Evolutionary conservation across 2,888 invertebrate genomes (phyloP).

Genomic region (Aphodius granarius): DNA sequence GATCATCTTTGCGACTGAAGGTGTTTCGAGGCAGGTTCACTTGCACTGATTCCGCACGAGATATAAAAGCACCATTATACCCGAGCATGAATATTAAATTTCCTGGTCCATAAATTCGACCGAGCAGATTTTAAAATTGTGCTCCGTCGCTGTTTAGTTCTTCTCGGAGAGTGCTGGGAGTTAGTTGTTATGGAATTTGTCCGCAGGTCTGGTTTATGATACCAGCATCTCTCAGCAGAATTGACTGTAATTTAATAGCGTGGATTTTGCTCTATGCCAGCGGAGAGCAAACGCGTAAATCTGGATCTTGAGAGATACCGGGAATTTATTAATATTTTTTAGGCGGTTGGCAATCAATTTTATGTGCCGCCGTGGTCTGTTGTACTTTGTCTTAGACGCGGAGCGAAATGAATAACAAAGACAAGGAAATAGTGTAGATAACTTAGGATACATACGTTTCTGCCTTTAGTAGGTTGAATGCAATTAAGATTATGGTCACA

Average conservation of each 20-base stretch:
- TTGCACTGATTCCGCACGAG: neutral
- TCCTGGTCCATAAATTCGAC: neutral
- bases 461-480: too few species aligned
- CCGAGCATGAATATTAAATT: neutral
- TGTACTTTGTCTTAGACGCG: neutral
- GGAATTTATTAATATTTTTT: neutral
- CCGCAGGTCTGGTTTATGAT: neutral
- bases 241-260: neutral
- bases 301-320: neutral
- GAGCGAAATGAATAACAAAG: neutral
- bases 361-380: neutral
- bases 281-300: neutral
- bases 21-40: neutral
- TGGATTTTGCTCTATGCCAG: neutral
- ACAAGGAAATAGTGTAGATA: too few species aligned
- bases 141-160: neutral
- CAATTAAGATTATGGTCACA: too few species aligned
- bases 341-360: neutral
- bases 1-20: neutral
- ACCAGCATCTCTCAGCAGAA: neutral
- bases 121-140: neutral
- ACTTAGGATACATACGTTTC: too few species aligned
- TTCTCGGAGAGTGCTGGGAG: neutral
- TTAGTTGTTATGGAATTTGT: neutral
- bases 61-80: neutral